Percentiles rank a stretch among this genome's conserved stretches.
Conservation (phyloP, 2,797 vertebrate genomes). For the Otus scops region DNA sequence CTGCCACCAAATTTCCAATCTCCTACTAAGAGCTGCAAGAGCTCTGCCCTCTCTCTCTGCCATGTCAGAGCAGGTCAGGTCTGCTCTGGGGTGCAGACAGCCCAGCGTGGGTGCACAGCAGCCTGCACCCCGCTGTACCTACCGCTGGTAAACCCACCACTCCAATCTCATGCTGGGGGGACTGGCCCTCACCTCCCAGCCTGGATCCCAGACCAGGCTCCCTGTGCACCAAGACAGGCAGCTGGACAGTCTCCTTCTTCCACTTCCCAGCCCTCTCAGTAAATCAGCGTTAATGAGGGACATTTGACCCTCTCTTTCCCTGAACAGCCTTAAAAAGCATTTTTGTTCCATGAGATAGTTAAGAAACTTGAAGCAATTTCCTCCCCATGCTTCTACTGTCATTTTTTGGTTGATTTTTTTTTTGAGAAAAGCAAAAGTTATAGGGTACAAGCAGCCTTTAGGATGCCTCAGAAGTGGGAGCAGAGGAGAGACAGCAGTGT, state of each 20-base stretch:
- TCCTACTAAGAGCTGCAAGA: rapidly evolving
- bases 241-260: conserved; percentile 24
- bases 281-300: conserved; percentile 51
- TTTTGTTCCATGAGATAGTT: conserved; percentile 61
- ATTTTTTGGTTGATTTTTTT: neutral
- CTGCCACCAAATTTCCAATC: neutral
- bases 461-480: neutral
- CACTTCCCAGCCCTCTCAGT: neutral
- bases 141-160: neutral
- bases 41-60: neutral
- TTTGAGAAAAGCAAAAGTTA: neutral
- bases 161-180: rapidly evolving
- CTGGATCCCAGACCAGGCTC: neutral
- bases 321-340: conserved; percentile 32
- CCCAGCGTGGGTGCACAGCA: neutral
- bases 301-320: conserved; percentile 50
- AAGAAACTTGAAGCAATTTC: conserved; percentile 43
- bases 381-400: neutral
- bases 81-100: neutral
- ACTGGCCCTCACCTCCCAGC: neutral
- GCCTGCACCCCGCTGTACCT: neutral
- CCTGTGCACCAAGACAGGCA: neutral
- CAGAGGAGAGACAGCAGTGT: neutral
- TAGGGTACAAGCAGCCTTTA: neutral
- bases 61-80: rapidly evolving